phyloP scores from a whole-genome alignment of 1,140 invertebrate genomes.

The Drosophila repletoides region DNA sequence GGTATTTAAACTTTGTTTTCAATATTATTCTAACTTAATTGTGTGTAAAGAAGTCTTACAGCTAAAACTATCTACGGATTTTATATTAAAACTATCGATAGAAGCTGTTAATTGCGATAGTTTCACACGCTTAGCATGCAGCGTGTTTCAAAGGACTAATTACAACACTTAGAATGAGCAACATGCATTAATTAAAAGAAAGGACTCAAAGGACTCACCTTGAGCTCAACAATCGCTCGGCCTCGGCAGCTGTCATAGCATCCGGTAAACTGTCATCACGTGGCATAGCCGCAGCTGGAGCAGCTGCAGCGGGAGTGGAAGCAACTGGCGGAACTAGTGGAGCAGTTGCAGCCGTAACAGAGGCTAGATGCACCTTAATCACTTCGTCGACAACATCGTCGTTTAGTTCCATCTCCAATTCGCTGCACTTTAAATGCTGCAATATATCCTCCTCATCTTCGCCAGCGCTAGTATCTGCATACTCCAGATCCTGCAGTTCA shows the following conservation, averaged over 20 bases:
- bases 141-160: not conserved
- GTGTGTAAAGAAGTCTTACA: no score
- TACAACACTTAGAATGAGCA: not conserved
- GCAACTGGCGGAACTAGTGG: not conserved
- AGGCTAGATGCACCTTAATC: slow-evolving; percentile 53
- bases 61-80: not conserved
- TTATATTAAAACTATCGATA: not conserved
- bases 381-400: slow-evolving; percentile 73
- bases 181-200: not conserved
- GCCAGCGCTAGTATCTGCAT: slow-evolving; percentile 84
- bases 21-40: no score
- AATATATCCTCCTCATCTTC: slow-evolving; percentile 83
- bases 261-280: slow-evolving; percentile 83
- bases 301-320: not conserved
- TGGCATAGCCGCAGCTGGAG: slow-evolving; percentile 32
- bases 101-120: not conserved
- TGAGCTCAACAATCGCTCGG: slow-evolving; percentile 91
- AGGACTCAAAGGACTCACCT: slow-evolving; percentile 84
- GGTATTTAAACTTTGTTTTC: no score
- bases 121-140: not conserved
- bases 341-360: not conserved
- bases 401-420: slow-evolving; percentile 53
- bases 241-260: slow-evolving; percentile 92
- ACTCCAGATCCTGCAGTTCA: slow-evolving; percentile 83
- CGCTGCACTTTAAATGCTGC: slow-evolving; percentile 80